Evolutionary conservation across 2,113 vertebrate genomes (phyloP).

Genomic region (Phycodurus eques): DNA sequence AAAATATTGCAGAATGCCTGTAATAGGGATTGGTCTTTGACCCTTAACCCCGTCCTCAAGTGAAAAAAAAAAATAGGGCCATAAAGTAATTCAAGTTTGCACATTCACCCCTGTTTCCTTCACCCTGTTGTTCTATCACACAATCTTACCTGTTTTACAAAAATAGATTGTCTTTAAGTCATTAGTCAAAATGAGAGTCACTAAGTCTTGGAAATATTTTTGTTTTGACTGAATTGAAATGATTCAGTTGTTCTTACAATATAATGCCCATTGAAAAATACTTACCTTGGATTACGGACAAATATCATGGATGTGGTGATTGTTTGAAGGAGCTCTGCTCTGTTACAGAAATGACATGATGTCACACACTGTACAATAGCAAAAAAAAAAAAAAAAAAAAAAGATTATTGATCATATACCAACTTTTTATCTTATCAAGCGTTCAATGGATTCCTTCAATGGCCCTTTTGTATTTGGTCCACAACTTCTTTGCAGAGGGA

Average conservation of each 20-base stretch:
- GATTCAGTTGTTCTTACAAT: neutral
- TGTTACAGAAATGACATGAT: neutral
- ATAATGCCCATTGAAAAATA: neutral
- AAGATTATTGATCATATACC: neutral
- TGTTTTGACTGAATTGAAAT: neutral
- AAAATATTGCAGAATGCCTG: conserved; percentile 3
- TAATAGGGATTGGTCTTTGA: conserved; percentile 50
- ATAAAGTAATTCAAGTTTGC: conserved; percentile 57
- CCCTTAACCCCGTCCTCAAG: conserved; percentile 24
- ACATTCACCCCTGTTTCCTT: conserved; percentile 42
- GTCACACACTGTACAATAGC: neutral
- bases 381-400: neutral
- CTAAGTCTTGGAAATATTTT: neutral
- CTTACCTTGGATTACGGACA: neutral
- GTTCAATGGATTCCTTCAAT: conserved; percentile 1
- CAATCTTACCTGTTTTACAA: neutral
- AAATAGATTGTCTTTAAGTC: neutral
- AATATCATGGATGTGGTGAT: neutral
- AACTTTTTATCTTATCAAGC: neutral
- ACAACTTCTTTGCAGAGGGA: neutral
- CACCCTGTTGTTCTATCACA: neutral
- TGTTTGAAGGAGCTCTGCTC: neutral
- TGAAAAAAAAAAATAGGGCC: conserved; percentile 32
- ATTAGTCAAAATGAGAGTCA: neutral
- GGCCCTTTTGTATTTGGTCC: neutral